Percentiles rank a stretch among this genome's conserved stretches.
Evolutionary conservation across 2,797 vertebrate species (phyloP).

Genomic region (Eurystomus glaucurus): DNA sequence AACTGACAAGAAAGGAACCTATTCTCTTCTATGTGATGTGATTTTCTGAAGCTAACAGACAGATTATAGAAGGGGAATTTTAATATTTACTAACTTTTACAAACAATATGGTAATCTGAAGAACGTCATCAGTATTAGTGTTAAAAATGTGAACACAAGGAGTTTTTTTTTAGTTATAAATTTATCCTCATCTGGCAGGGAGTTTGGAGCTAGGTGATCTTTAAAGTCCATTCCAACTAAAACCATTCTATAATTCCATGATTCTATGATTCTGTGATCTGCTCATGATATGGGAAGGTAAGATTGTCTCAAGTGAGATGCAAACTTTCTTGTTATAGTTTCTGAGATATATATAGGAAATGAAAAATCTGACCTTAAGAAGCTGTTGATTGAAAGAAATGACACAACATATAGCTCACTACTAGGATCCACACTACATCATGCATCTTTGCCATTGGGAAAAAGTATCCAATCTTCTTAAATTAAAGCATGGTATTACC

Average conservation of each 20-base stretch:
- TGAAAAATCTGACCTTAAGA: not conserved
- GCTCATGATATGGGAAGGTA: not conserved
- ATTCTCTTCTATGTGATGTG: not conserved
- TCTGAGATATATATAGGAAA: not conserved
- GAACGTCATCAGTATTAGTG: not conserved
- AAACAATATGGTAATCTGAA: not conserved
- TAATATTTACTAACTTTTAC: not conserved
- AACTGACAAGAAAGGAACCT: not conserved
- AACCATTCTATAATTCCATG: not conserved
- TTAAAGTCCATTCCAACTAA: not conserved
- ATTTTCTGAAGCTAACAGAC: not conserved
- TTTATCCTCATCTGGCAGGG: not conserved
- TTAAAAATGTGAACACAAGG: not conserved
- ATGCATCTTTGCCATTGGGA: not conserved
- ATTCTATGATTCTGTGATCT: not conserved
- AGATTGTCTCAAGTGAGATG: not conserved
- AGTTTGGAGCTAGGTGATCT: not conserved
- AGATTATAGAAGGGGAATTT: not conserved
- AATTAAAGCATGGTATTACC: not conserved
- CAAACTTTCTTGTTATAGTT: not conserved
- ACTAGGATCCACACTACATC: not conserved
- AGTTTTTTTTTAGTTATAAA: not conserved
- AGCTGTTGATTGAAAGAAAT: not conserved
- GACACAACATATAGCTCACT: not conserved
- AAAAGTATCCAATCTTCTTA: not conserved